Evolutionary conservation across 2,113 vertebrate species (phyloP).

Genomic region (Mola mola): DNA sequence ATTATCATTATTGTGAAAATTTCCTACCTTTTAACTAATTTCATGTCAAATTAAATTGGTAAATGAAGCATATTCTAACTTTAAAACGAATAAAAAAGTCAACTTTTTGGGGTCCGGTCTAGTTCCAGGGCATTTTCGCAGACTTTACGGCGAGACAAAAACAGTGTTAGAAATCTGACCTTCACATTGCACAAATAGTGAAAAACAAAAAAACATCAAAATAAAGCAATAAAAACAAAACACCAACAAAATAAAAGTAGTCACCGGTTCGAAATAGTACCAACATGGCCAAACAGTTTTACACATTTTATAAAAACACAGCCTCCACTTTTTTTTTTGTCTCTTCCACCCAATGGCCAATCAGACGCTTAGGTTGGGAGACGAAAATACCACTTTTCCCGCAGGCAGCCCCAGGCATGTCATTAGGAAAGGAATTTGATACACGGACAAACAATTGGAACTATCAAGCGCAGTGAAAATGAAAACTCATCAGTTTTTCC

Average conservation of each 20-base stretch:
- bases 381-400: conserved; percentile 97
- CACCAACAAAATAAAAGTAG: conserved; percentile 26
- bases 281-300: conserved; percentile 7
- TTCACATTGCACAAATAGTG: background rate
- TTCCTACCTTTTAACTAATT: too few species aligned
- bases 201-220: conserved; percentile 6
- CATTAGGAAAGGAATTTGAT: conserved; percentile 98
- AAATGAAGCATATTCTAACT: background rate
- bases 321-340: conserved; percentile 49
- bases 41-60: background rate
- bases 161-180: background rate
- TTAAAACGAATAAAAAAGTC: background rate
- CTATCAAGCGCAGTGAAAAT: conserved; percentile 93
- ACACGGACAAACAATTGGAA: conserved; percentile 90
- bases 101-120: background rate
- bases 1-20: background rate
- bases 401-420: conserved; percentile 94
- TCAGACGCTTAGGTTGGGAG: conserved; percentile 83
- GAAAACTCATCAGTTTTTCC: conserved; percentile 95
- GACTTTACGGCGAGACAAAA: background rate
- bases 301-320: conserved; percentile 25
- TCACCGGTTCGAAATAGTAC: conserved; percentile 20
- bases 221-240: conserved; percentile 2
- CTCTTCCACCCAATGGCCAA: conserved; percentile 65
- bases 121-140: background rate